phyloP scores from a whole-genome alignment of 2,888 invertebrate genomes.

The Atethmia centrago region DNA sequence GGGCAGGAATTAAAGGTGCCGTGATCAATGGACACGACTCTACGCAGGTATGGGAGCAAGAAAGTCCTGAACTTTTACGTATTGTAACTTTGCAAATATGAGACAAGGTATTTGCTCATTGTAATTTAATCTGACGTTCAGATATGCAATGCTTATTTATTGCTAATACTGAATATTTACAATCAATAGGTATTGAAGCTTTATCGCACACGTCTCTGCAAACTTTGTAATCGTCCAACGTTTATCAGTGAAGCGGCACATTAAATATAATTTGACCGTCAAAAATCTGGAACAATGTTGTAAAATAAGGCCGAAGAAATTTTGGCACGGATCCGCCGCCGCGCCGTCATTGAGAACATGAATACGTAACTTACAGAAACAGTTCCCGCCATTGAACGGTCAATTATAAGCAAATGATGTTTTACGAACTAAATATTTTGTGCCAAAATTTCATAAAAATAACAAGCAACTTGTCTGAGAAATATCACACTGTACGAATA shows the following conservation, averaged over 20 bases:
- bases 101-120: background rate
- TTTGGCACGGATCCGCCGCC: constrained; percentile 80
- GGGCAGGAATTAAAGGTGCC: constrained; percentile 85
- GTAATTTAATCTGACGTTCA: background rate
- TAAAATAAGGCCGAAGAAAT: constrained; percentile 85
- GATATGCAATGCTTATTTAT: background rate
- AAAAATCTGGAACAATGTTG: constrained; percentile 84
- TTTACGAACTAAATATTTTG: constrained; percentile 63
- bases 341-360: constrained; percentile 69
- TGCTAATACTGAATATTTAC: constrained; percentile 22
- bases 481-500: constrained; percentile 36
- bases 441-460: constrained; percentile 68
- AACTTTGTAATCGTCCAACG: constrained; percentile 37
- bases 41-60: constrained; percentile 65
- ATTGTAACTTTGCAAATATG: background rate
- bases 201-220: constrained; percentile 19
- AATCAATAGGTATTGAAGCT: constrained; percentile 45
- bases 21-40: constrained; percentile 81
- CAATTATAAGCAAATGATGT: constrained; percentile 77
- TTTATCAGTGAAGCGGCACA: constrained; percentile 53
- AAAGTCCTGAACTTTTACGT: constrained; percentile 67
- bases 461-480: constrained; percentile 50
- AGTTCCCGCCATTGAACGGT: constrained; percentile 74
- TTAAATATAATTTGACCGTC: constrained; percentile 87
- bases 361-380: constrained; percentile 67